Base-by-base conservation (phyloP, 2,888 invertebrate genomes). In the Blastobasis adustella region DNA sequence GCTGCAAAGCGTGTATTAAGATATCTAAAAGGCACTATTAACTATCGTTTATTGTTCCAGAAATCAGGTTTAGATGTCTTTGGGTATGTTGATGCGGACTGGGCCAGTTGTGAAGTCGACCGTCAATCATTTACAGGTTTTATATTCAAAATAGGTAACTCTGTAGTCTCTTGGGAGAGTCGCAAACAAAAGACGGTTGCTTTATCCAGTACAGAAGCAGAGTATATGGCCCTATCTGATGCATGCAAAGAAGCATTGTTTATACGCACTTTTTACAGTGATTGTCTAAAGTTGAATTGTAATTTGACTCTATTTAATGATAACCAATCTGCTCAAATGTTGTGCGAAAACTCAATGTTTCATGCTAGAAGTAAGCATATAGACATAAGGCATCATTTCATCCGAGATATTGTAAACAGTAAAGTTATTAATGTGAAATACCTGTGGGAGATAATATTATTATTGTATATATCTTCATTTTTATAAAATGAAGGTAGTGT, bases 41-140 rank as follows among this genome's bases (percentile, higher is more conserved):
- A 50, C 48, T 46, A 56, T 44, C 9, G 50, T 51, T 49, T 63
- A 42, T n/a, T 47, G 5, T 55, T 53, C 50, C 10, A 23, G 7
- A 49, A 53, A 38, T 46, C 46, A 41, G 37, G 36, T 37, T 43
- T 46, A 8, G 23, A 50, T 39, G 44, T 55, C n/a, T 38, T 43
- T 37, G 54, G 40, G 4, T 57, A 54, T 46, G 42, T 47, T 4
- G 60, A 60, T 50, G 54, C 56, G 9, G 60, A 58, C 40, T 58
- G 60, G 58, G 60, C 52, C 36, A 45, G 50, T 45, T 49, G 56
- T 46, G 2, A 38, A 0, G 1, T 49, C 1, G 63, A 62, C 48
- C 47, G 63, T 3, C 53, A 49, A 39, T 64, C 62, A 0, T 62
- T 57, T 46, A 60, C 58, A 6, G 62, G 63, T 1, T 62, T 52